phyloP scores from a whole-genome alignment of 2,888 invertebrate species.

The Pheosia tremula region DNA sequence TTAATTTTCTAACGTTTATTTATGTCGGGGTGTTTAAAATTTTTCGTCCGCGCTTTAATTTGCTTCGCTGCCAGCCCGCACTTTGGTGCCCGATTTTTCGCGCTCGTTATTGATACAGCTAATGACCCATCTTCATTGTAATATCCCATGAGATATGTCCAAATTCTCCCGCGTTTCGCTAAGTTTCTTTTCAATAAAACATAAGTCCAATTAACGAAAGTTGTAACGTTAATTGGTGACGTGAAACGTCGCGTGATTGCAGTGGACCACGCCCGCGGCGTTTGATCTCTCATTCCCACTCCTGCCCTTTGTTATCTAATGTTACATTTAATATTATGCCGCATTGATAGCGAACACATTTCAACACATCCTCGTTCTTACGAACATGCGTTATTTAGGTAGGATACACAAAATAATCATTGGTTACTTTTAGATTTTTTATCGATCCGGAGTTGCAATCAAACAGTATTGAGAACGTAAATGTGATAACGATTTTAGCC shows the following conservation, averaged over 20 bases:
- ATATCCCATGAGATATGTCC: too few species aligned
- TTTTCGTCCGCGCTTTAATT: too few species aligned
- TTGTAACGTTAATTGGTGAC: neutral
- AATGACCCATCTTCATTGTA: too few species aligned
- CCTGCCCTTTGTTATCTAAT: conserved; percentile 70
- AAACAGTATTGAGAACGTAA: too few species aligned
- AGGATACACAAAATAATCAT: neutral
- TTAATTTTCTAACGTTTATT: too few species aligned
- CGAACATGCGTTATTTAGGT: neutral
- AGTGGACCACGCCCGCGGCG: conserved; percentile 4
- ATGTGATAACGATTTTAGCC: too few species aligned
- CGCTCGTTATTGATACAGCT: too few species aligned
- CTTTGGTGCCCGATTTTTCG: too few species aligned
- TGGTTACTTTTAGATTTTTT: neutral
- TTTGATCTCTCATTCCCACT: conserved; percentile 27
- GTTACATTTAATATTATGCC: conserved; percentile 50
- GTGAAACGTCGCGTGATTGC: conserved; percentile 5
- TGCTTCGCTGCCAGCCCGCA: too few species aligned
- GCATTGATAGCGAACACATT: conserved; percentile 44
- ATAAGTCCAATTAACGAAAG: neutral
- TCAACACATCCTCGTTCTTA: conserved; percentile 31
- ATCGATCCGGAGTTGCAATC: neutral
- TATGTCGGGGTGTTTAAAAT: too few species aligned
- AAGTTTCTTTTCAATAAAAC: neutral
- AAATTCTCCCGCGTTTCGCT: too few species aligned